Evolutionary conservation across 2,888 invertebrate species (phyloP).

Genomic region (Selenia dentaria): DNA sequence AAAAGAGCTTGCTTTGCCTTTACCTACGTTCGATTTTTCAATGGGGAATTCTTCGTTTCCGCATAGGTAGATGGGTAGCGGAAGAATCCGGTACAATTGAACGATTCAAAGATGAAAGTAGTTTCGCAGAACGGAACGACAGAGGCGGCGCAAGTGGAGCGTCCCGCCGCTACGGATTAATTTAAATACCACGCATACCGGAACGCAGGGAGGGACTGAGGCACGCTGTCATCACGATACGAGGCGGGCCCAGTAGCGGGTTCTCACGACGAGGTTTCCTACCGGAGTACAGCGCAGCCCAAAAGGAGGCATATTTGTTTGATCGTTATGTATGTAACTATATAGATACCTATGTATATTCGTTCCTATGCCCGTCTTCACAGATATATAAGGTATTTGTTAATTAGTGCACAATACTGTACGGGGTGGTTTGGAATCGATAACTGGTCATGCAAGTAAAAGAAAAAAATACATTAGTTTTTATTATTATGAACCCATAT

Average conservation of each 20-base stretch:
- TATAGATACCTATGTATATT: too few species aligned
- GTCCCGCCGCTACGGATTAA: conserved; percentile 37
- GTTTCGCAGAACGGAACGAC: conserved; percentile 3
- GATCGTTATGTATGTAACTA: background rate
- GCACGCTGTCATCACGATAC: background rate
- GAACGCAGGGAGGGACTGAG: conserved; percentile 34
- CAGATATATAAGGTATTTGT: too few species aligned
- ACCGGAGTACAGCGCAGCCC: background rate
- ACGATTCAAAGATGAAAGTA: conserved; percentile 11
- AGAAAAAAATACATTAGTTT: too few species aligned
- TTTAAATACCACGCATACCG: conserved; percentile 53
- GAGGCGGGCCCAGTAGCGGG: too few species aligned
- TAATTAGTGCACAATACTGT: too few species aligned
- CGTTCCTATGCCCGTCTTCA: too few species aligned
- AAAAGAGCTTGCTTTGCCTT: too few species aligned
- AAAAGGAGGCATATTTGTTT: background rate
- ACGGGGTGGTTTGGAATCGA: too few species aligned
- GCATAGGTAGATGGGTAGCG: conserved; percentile 1
- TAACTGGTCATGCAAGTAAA: too few species aligned
- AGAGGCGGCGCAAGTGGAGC: conserved; percentile 20
- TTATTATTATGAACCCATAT: too few species aligned
- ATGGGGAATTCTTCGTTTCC: conserved; percentile 6
- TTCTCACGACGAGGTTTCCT: background rate
- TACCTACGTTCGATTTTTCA: too few species aligned
- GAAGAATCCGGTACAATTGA: conserved; percentile 4